Percentiles rank a stretch among this genome's conserved stretches.
phyloP scores from a whole-genome alignment of 2,113 vertebrate genomes.

The Blennius ocellaris region DNA sequence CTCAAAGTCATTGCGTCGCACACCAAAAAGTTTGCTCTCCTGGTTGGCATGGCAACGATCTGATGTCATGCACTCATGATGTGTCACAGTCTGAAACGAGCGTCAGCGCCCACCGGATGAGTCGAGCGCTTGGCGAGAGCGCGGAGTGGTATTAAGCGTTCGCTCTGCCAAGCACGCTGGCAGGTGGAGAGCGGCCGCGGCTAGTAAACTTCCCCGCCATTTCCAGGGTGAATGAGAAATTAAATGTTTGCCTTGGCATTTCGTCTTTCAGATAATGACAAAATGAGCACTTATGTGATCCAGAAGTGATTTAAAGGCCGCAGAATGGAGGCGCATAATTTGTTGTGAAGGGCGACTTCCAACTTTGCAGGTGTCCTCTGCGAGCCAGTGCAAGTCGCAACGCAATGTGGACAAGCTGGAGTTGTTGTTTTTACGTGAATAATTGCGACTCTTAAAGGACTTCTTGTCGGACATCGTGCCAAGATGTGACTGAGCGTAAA shows the following conservation, averaged over 20 bases:
- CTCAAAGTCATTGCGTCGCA: too few relatives aligned
- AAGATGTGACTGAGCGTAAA: neutral
- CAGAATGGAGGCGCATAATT: neutral
- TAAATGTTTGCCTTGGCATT: neutral
- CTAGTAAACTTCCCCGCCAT: neutral
- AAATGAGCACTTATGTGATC: neutral
- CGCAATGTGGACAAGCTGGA: neutral
- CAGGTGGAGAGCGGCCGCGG: neutral
- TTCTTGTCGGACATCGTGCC: neutral
- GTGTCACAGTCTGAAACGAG: neutral
- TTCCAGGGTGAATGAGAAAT: neutral
- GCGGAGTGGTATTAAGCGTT: neutral
- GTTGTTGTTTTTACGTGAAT: neutral
- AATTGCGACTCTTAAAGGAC: neutral
- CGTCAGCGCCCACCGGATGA: neutral
- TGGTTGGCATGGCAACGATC: neutral
- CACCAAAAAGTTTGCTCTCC: neutral
- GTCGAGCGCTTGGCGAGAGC: neutral
- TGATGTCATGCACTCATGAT: neutral
- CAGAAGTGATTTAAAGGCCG: neutral
- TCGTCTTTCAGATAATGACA: conserved; percentile 4
- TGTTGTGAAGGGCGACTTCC: neutral
- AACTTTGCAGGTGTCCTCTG: neutral
- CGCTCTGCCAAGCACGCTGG: neutral
- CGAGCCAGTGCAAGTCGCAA: neutral